These are phyloP conservation scores for Hemichromis elongatus DNA, from an alignment of 2,113 vertebrate species.

Conservation along the genomic window DNA sequence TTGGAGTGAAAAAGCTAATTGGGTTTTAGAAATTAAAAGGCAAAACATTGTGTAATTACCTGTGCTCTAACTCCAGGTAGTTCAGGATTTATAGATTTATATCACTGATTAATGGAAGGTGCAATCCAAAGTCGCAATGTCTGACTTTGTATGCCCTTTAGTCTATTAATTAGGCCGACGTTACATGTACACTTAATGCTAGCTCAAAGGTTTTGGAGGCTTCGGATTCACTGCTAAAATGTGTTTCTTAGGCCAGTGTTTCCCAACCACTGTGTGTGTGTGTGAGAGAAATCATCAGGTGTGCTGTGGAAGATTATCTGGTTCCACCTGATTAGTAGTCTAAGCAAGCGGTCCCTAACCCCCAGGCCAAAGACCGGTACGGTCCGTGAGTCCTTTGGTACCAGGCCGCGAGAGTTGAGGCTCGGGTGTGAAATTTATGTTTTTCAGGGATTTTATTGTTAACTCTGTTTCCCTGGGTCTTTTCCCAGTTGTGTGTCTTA, in stretches of 20 bases:
- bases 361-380: too few species aligned
- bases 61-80: slow-evolving; percentile 1
- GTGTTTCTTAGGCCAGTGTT: not conserved
- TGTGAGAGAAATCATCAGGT: not conserved
- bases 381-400: too few species aligned
- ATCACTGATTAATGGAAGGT: not conserved
- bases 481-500: too few species aligned
- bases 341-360: not conserved
- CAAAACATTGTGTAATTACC: not conserved
- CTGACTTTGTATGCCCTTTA: not conserved
- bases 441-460: too few species aligned
- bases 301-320: not conserved
- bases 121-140: not conserved
- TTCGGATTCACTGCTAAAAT: not conserved
- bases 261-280: not conserved
- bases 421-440: too few species aligned
- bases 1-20: not conserved
- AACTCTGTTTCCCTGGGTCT: too few species aligned
- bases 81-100: not conserved
- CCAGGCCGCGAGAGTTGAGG: too few species aligned
- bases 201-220: not conserved
- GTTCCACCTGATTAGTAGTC: not conserved
- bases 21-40: slow-evolving; percentile 15
- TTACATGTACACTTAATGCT: not conserved
- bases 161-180: not conserved